Evolutionary conservation across 1,140 invertebrate genomes (phyloP), one percentile per base, ranked within the genome.

Genomic region (Littorina saxatilis): DNA sequence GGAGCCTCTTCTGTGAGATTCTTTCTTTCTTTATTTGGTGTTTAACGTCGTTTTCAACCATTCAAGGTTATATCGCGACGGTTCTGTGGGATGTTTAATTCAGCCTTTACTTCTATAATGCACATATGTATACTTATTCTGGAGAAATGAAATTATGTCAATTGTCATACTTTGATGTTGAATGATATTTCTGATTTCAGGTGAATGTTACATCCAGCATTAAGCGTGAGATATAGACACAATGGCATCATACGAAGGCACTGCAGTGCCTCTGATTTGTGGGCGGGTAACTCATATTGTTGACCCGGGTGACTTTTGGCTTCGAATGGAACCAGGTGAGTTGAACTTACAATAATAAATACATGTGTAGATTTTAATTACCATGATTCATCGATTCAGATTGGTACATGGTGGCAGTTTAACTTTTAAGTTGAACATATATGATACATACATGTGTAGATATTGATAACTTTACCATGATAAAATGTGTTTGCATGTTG

Each of bases 241-340:
- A 52, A 73, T 73, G 70, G 40, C 39, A 27, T 15, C 40, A 13
- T 13, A 17, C 0, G 17, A 3, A 68, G 35, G 39, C 2, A 20
- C 5, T 32, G 17, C 4, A 9, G 5, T 39, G 35, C 43, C 40
- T 15, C n/a, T 83, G 9, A 77, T 82, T 29, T 32, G 73, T 40
- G 85, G 85, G 15, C 66, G 66, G 40, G 79, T 87, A 17, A 82
- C 79, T 2, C 84, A 87, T 27, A 76, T 85, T 15, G 76, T 87
- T 29, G 85, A 87, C 58, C 82, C 82, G n/a, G 70, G 78, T 70
- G 82, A 87, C 39, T 87, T 87, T 47, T 85, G 82, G 74, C 81
- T 85, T 70, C 83, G 82, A 37, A 81, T 84, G 63, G 85, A 84
- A 7, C 82, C 85, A 79, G 73, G 85, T 87, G 77, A 81, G 68